Base-by-base conservation (phyloP, 2,113 vertebrate species). In the Saguinus midas region DNA sequence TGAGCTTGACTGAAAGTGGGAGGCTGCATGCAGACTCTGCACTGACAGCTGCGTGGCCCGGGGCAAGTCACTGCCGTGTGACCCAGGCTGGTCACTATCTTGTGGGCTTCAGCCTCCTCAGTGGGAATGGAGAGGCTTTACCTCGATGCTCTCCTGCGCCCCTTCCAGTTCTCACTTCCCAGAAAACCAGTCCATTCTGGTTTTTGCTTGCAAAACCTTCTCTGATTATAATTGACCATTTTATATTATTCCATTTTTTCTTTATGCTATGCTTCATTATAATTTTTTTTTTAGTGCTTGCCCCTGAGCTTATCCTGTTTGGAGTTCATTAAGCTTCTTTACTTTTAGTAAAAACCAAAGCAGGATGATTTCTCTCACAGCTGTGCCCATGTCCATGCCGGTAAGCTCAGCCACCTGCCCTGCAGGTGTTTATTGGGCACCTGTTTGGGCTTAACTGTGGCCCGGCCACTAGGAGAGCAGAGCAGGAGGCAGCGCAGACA, bases 381-480 rank as follows among this genome's bases (percentile, higher is more conserved):
- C 55, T 13, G 1, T 23, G 72, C 4, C 57, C 9, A 1, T 6
- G 37, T 35, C 64, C 25, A 0, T 20, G 11, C n/a, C 35, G 2
- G n/a, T 0, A 7, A 9, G 3, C 85, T 25, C 1, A 10, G 7
- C 72, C 48, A 20, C 3, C 43, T 11, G 1, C 1, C n/a, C 43
- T 20, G 1, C 25, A 45, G 12, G 27, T 40, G 40, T 40, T 1
- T 5, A 1, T 3, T 4, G 20, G 6, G 18, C 2, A 1, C 25
- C 48, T 1, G 0, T 1, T 0, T 0, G 1, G 35, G 13, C 76
- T 85, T 18, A 0, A 1, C 43, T 5, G 27, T n/a, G 43, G 45
- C 18, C n/a, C 5, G 2, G 48, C 37, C 48, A 2, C 90, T 5
- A 1, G 3, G 5, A 70, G 14, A 6, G 50, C 20, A 43, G 79